Evolutionary conservation across 2,888 invertebrate species (phyloP).

Genomic region (Chrysina gloriosa): DNA sequence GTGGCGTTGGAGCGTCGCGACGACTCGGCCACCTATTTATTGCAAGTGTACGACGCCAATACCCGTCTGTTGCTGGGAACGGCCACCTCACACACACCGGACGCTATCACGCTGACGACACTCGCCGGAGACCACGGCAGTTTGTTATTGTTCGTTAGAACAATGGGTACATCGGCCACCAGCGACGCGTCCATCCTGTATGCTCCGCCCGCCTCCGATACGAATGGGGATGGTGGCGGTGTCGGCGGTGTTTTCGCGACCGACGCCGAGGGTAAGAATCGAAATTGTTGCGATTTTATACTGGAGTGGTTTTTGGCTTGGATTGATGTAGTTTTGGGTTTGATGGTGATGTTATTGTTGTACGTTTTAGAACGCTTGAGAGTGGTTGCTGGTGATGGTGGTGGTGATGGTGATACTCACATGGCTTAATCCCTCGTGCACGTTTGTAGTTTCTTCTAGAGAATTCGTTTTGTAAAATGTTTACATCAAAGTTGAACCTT

Average conservation of each 20-base stretch:
- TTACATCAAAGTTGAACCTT: too few relatives aligned
- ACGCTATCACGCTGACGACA: constrained; percentile 65
- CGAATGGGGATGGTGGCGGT: too few relatives aligned
- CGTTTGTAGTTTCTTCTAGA: too few relatives aligned
- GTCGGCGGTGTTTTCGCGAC: constrained; percentile 31
- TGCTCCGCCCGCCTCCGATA: constrained; percentile 56
- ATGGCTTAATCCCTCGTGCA: too few relatives aligned
- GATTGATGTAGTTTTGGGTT: background rate
- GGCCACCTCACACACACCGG: constrained; percentile 66
- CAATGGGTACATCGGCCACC: constrained; percentile 65
- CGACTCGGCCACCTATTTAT: constrained; percentile 63
- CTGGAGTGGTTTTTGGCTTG: constrained; percentile 1
- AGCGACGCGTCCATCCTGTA: constrained; percentile 69
- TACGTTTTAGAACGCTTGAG: constrained; percentile 35
- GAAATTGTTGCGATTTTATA: too few relatives aligned
- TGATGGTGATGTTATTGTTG: background rate
- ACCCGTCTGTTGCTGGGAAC: constrained; percentile 67
- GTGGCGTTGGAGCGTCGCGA: constrained; percentile 55
- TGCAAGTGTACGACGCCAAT: constrained; percentile 69
- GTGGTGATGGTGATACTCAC: too few relatives aligned
- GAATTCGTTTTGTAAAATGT: too few relatives aligned
- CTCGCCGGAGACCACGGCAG: constrained; percentile 63
- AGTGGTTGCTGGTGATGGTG: constrained; percentile 23
- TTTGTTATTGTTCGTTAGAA: constrained; percentile 66
- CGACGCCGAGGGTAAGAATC: constrained; percentile 52